Conservation (phyloP, 2,888 invertebrate species). For the Phasia obesa region DNA sequence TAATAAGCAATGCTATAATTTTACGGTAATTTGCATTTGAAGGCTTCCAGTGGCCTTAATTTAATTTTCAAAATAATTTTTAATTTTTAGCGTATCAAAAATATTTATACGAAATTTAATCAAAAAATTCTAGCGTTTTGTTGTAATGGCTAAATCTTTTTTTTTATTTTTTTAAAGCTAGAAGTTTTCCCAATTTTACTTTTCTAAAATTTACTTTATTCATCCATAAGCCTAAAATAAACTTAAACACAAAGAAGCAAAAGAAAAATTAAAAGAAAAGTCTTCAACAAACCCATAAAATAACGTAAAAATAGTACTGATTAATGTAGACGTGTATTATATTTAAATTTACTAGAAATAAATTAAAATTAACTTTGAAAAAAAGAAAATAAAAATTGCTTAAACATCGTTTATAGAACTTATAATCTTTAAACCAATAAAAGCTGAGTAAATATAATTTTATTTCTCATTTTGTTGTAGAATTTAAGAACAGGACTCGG, state of each 20-base stretch:
- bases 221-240: neutral
- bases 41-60: too few species aligned
- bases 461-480: neutral
- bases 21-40: too few species aligned
- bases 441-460: neutral
- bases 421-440: conserved; percentile 2
- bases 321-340: conserved; percentile 54
- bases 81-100: too few species aligned
- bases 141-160: neutral
- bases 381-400: neutral
- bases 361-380: conserved; percentile 30
- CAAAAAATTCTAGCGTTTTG: too few species aligned
- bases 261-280: neutral
- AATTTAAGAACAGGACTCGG: conserved; percentile 15
- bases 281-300: conserved; percentile 31
- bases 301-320: conserved; percentile 37
- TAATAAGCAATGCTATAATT: too few species aligned
- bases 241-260: too few species aligned
- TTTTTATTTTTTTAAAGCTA: too few species aligned
- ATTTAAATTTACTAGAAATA: conserved; percentile 38
- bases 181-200: too few species aligned
- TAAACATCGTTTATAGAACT: conserved; percentile 1
- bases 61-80: too few species aligned
- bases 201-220: neutral
- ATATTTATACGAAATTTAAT: too few species aligned